These are phyloP conservation scores for Acleris holmiana DNA, from an alignment of 2,888 invertebrate species.

Conservation along the genomic window DNA sequence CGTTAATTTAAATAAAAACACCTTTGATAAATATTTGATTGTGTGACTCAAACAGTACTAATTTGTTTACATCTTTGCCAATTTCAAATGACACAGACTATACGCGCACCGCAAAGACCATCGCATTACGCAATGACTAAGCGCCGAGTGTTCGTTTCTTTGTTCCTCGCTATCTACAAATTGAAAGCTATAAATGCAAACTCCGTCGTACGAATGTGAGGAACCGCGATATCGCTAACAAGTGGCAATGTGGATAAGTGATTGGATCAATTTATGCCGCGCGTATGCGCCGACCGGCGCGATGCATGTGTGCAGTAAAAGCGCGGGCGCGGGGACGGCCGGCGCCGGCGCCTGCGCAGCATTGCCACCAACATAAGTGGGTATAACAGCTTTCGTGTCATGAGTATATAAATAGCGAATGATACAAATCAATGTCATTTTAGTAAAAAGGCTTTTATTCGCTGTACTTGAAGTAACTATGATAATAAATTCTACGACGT, in stretches of 20 bases:
- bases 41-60: too few species aligned
- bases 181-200: conserved; percentile 29
- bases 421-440: too few species aligned
- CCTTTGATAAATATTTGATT: too few species aligned
- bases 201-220: conserved; percentile 21
- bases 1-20: too few species aligned
- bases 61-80: too few species aligned
- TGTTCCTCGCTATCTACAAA: conserved; percentile 29
- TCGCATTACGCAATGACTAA: conserved; percentile 21
- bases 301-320: conserved; percentile 26
- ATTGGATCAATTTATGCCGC: conserved; percentile 32
- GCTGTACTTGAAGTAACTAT: too few species aligned
- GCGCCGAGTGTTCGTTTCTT: conserved; percentile 18
- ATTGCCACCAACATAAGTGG: background rate
- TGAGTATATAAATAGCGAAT: too few species aligned
- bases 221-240: conserved; percentile 22
- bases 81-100: too few species aligned
- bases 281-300: conserved; percentile 15
- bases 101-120: background rate
- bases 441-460: too few species aligned
- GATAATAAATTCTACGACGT: too few species aligned
- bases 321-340: background rate
- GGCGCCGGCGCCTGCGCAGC: background rate
- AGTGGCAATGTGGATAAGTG: conserved; percentile 21
- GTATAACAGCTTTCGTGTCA: background rate